Evolutionary conservation across 2,113 vertebrate genomes (phyloP).

Genomic region (Equus przewalskii): DNA sequence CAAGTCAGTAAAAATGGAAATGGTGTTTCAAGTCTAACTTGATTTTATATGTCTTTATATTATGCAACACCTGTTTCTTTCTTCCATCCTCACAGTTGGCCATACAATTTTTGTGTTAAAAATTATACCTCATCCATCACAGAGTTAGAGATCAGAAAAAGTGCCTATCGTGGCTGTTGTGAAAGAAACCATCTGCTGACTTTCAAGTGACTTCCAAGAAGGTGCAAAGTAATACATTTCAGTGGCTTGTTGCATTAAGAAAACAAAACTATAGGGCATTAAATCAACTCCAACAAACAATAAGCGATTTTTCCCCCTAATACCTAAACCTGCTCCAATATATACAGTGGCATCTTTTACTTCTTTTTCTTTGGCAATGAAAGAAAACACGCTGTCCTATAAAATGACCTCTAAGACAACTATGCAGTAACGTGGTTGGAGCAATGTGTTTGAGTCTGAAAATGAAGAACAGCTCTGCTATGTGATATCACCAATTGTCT

Average conservation of each 20-base stretch:
- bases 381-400: not conserved
- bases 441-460: not conserved
- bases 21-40: slow-evolving; percentile 59
- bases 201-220: not conserved
- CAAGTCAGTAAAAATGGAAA: slow-evolving; percentile 58
- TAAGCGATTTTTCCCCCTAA: not conserved
- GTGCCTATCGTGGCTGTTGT: not conserved
- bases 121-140: slow-evolving; percentile 64
- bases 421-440: not conserved
- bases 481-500: not conserved
- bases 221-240: not conserved
- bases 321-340: not conserved
- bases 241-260: not conserved
- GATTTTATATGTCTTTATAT: slow-evolving; percentile 62
- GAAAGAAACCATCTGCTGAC: slow-evolving; percentile 43
- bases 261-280: not conserved
- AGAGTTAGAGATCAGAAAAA: slow-evolving; percentile 68
- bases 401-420: slow-evolving; percentile 38
- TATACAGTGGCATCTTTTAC: not conserved
- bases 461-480: not conserved
- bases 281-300: not conserved
- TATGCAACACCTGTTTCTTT: slow-evolving; percentile 64
- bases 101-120: slow-evolving; percentile 56
- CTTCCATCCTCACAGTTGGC: slow-evolving; percentile 34
- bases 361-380: not conserved